Evolutionary conservation across 2,797 vertebrate species (phyloP), one percentile per base, ranked within the genome.

Genomic region (Phrynocephalus vlangalii): DNA sequence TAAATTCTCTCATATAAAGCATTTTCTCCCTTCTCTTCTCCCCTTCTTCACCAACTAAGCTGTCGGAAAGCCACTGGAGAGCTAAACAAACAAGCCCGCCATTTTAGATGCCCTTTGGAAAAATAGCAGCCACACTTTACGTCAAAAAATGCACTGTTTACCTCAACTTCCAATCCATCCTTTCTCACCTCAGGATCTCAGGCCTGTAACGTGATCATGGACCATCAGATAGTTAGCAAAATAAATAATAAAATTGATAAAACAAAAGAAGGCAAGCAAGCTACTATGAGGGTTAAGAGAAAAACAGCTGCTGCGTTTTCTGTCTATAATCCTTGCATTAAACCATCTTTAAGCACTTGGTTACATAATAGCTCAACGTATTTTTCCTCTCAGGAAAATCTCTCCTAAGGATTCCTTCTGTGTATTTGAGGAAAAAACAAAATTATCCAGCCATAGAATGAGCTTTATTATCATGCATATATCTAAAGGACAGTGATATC

Each of bases 221-320:
- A 0, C 91, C 94, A 95, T 95, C 91, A 48, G 44, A 18, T 87
- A 91, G 87, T 92, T 92, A 88, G 88, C 87, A 93, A 94, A 91
- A 92, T 92, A 93, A 85, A 89, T 83, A 86, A 67, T 75, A 91
- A 90, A 96, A 94, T 89, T 94, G 89, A 94, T 68, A 92, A 78
- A 63, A 92, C 84, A 84, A 92, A 94, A 87, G 90, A 94, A 90
- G 88, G 92, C 92, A 92, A 93, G 22, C 94, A 92, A 44, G 90
- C 92, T 95, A 92, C 93, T 91, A 90, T 83, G 91, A 85, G 92
- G 91, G 95, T 95, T 96, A 95, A 94, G 90, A 80, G 87, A 10
- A 85, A 63, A 94, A 91, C 96, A 95, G 95, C 95, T 96, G 95
- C 94, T 96, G 84, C 90, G 91, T 93, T 93, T 93, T 94, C 93